Evolutionary conservation across 1,140 invertebrate genomes (phyloP), one percentile per base, ranked within the genome.

Genomic region (Ylistrum balloti): DNA sequence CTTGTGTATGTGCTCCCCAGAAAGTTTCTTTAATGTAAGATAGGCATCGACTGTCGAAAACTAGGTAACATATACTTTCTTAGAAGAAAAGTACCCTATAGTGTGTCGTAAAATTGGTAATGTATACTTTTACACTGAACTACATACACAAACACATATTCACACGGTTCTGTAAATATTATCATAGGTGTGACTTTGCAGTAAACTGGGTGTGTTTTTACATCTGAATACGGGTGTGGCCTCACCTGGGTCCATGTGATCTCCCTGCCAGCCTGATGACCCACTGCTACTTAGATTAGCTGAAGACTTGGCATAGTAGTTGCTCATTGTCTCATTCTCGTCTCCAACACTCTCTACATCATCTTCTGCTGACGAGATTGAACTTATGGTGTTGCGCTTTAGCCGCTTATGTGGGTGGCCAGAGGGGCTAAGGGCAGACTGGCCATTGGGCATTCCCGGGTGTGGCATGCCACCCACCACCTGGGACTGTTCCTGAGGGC

Each of bases 261-360:
- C 97, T 85, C 97, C 96, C 92, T 97, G 97, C 97, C 97, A 97
- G 90, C 96, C 96, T 35, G 97, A 96, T 0, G 96, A 93, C 93
- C 97, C 97, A 32, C 92, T 93, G 88, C 96, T 96, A 86, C 89
- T 92, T 32, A 92, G 56, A 45, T 97, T 94, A 28, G 97, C 97
- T 20, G 97, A 97, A 91, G 97, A 97, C 92, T 97, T 97, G n/a
- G 97, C 97, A 93, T 97, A 97, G 95, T 97, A 97, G n/a, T 96
- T 95, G 96, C 89, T 96, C 95, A 94, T 97, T 96, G 88, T 96
- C 96, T 94, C 95, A 33, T 88, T 93, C 94, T 94, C 95, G 74
- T 95, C 95, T 33, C 94, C 93, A 28, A 95, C 93, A 92, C 95
- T 94, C 86, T 97, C 96, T 17, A 95, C 94, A 86, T 97, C 97